phyloP scores from a whole-genome alignment of 2,888 invertebrate genomes.

The Pegoplata infirma region DNA sequence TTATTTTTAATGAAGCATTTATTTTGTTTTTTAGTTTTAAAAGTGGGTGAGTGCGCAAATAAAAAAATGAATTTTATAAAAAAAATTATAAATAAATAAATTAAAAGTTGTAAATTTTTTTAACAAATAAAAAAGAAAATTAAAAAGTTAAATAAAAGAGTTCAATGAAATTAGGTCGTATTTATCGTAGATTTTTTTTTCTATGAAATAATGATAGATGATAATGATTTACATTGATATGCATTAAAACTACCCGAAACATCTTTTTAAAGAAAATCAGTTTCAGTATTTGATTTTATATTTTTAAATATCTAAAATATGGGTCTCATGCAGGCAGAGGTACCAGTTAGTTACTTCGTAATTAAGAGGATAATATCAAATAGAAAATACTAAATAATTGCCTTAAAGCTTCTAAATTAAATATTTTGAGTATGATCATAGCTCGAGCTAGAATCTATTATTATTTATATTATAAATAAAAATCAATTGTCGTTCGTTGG shows the following conservation, averaged over 20 bases:
- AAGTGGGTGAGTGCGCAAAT: conserved; percentile 66
- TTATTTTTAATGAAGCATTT: conserved; percentile 58
- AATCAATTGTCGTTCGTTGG: no score
- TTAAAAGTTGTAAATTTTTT: conserved; percentile 47
- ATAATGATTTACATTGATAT: conserved; percentile 10
- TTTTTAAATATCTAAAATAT: conserved; percentile 15
- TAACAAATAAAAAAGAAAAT: conserved; percentile 15
- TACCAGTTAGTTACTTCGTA: conserved; percentile 18
- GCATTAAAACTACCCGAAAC: not conserved
- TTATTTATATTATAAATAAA: no score
- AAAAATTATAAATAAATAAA: conserved; percentile 57
- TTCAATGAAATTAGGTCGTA: not conserved
- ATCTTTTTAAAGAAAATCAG: not conserved
- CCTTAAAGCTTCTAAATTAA: not conserved
- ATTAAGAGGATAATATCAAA: no score
- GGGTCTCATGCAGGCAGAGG: conserved; percentile 37
- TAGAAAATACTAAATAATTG: no score
- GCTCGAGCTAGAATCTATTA: no score
- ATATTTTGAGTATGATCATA: not conserved
- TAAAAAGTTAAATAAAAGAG: not conserved
- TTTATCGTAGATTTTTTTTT: conserved; percentile 6
- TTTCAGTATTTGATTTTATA: conserved; percentile 10
- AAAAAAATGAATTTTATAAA: conserved; percentile 63
- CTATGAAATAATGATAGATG: conserved; percentile 41
- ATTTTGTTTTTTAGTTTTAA: conserved; percentile 52